phyloP scores from a whole-genome alignment of 2,797 vertebrate species.

The Mareca strepera region DNA sequence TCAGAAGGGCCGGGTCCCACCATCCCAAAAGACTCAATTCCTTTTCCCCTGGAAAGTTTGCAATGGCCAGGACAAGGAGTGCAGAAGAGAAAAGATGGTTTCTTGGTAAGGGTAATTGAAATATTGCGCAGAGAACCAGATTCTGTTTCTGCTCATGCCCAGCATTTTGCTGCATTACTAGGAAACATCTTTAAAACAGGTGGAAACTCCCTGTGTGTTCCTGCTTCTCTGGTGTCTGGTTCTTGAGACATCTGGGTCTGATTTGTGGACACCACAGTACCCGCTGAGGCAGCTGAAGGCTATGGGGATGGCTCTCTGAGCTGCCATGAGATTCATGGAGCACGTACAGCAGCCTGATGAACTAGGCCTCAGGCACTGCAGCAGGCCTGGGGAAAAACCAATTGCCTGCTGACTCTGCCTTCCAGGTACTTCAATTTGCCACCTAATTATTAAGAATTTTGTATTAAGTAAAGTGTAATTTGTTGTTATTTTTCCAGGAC shows the following conservation, averaged over 20 bases:
- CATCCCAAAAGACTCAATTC: not conserved
- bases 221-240: not conserved
- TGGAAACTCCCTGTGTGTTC: not conserved
- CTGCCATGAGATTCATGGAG: fast-evolving
- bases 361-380: too few species aligned
- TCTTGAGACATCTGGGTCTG: not conserved
- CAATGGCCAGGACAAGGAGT: not conserved
- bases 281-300: fast-evolving
- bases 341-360: not conserved
- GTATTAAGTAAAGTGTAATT: too few species aligned
- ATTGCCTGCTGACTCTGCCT: too few species aligned
- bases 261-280: not conserved
- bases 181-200: not conserved
- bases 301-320: not conserved
- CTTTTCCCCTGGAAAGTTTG: not conserved
- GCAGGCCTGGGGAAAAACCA: too few species aligned
- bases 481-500: too few species aligned
- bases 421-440: too few species aligned
- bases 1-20: not conserved
- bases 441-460: too few species aligned
- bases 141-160: not conserved
- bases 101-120: not conserved
- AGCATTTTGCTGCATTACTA: not conserved
- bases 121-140: not conserved
- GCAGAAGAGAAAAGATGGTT: not conserved